phyloP scores from a whole-genome alignment of 2,797 vertebrate genomes.

The Chelidonichthys spinosus region DNA sequence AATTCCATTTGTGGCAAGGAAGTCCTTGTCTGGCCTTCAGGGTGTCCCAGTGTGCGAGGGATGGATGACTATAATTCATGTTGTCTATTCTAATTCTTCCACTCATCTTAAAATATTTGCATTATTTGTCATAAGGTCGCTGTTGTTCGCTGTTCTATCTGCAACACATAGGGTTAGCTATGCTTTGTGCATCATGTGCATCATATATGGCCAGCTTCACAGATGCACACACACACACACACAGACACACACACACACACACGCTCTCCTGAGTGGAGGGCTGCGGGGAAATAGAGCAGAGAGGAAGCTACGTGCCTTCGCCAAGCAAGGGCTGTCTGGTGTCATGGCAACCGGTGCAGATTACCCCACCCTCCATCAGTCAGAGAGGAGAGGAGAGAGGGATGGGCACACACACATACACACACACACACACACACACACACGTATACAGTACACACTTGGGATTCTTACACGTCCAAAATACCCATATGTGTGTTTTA shows the following conservation, averaged over 20 bases:
- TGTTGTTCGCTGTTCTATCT: slow-evolving; percentile 15
- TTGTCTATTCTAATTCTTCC: not conserved
- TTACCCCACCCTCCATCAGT: slow-evolving; percentile 90
- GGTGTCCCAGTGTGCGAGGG: not conserved
- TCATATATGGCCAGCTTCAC: slow-evolving; percentile 60
- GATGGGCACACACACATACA: slow-evolving; percentile 32
- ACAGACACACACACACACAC: slow-evolving; percentile 59
- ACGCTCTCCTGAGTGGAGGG: slow-evolving; percentile 67
- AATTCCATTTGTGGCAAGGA: slow-evolving; percentile 32
- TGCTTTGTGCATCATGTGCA: slow-evolving; percentile 47
- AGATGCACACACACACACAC: slow-evolving; percentile 48
- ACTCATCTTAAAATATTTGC: slow-evolving; percentile 24
- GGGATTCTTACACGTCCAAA: not conserved
- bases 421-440: slow-evolving; percentile 12
- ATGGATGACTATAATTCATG: slow-evolving; percentile 20
- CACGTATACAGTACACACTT: not conserved
- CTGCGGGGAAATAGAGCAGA: slow-evolving; percentile 86
- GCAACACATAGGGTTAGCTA: too few species aligned
- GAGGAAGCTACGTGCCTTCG: slow-evolving; percentile 91
- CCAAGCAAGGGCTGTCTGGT: slow-evolving; percentile 93
- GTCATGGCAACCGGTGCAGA: slow-evolving; percentile 92
- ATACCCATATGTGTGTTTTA: too few species aligned
- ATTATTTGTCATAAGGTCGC: slow-evolving; percentile 12
- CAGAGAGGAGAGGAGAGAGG: slow-evolving; percentile 64
- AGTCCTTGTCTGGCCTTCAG: slow-evolving; percentile 12